These are phyloP conservation scores for Fregetta grallaria DNA, from an alignment of 2,113 vertebrate species.

Conservation along the genomic window DNA sequence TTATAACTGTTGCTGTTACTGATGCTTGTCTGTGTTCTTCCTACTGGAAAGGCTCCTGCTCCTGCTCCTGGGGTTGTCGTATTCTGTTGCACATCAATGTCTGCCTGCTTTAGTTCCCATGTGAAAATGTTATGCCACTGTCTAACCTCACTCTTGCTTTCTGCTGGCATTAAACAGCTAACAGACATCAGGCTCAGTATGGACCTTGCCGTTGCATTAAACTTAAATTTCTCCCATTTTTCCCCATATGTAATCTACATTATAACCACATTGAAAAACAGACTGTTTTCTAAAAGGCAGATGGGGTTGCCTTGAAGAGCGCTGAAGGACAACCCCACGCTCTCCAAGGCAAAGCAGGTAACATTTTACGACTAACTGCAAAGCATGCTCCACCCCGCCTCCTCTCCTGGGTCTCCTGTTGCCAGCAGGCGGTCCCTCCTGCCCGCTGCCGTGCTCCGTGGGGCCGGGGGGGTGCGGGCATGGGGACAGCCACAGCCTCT, in stretches of 20 bases:
- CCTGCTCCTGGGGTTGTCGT: background rate
- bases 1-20: background rate
- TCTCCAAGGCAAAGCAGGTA: background rate
- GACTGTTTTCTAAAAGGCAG: background rate
- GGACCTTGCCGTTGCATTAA: background rate
- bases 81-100: background rate
- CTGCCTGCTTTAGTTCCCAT: background rate
- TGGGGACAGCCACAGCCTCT: background rate
- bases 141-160: background rate
- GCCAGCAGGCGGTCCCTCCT: background rate
- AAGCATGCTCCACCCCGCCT: background rate
- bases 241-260: background rate
- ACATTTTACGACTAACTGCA: background rate
- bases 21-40: background rate
- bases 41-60: background rate
- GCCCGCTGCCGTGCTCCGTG: background rate
- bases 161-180: background rate
- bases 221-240: background rate
- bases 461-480: accelerated
- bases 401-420: background rate
- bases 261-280: background rate
- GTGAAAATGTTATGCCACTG: background rate
- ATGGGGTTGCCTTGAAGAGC: background rate
- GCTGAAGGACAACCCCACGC: background rate
- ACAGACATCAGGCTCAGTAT: background rate